Evolutionary conservation across 2,888 invertebrate genomes (phyloP), one percentile per base, ranked within the genome.

Genomic region (Ctenicera cuprea): DNA sequence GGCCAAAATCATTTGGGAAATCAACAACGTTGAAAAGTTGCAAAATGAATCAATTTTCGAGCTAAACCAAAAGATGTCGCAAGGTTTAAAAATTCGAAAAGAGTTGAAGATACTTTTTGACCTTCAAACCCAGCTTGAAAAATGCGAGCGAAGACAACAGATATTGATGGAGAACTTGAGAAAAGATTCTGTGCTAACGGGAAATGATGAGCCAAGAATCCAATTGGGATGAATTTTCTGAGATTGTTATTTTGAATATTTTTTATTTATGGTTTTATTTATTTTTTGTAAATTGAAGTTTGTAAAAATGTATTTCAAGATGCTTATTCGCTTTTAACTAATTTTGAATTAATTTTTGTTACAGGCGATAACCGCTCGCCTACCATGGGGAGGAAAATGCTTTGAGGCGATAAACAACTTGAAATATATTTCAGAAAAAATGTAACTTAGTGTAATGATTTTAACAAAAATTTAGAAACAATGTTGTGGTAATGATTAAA

Each of bases 1-100:
- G 33, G 87, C 83, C 81, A 88, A 78, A 80, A 82, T 79, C 78
- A 86, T 81, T 80, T 89, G 83, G 86, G 87, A 83, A 79, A 87
- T 77, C 81, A 85, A 81, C 79, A 88, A 81, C 81, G 84, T 78
- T 75, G 86, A 78, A 80, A 87, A 81, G 80, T 83, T 81, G 80
- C 88, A 79, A 85, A 85, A 80, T 80, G 87, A 81, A 79, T 86
- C 79, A 22, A 87, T 78, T 80, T 84, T 77, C 80, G 88, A 83
- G 85, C 81, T 87, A 80, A 80, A 81, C 22, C 76, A 77, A 3
- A 84, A 82, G 64, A 64, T 85, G 0, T 65, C 76, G 0, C 70
- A 77, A 30, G 80, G 81, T 3, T 78, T 79, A 41, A 83, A 81
- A 70, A 82, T 85, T 12, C 79, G 85, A 4, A 90, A 87, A 83